Conservation (phyloP, 2,113 vertebrate species). For the Dolichallabes microphthalmus region DNA sequence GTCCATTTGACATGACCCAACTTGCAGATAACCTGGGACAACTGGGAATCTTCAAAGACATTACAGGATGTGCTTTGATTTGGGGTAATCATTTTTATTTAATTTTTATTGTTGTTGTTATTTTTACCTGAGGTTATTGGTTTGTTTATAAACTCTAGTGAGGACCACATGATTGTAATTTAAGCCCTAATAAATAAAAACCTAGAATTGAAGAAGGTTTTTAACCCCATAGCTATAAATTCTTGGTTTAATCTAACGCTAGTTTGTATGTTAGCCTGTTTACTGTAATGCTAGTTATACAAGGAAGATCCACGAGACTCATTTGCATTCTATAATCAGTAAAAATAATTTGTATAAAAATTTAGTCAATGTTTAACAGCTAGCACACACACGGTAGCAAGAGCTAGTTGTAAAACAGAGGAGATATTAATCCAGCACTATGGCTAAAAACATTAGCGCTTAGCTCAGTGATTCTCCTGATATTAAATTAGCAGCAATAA, state of each 20-base stretch:
- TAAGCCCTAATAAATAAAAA: background rate
- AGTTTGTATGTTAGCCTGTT: background rate
- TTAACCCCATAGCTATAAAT: background rate
- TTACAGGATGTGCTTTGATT: too few relatives aligned
- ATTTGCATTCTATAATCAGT: background rate
- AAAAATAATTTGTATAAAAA: background rate
- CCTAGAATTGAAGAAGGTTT: background rate
- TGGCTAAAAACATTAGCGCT: conserved; percentile 17
- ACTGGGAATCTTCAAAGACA: too few relatives aligned
- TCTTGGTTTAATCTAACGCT: background rate
- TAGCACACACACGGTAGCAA: background rate
- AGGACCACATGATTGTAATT: background rate
- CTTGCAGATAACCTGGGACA: too few relatives aligned
- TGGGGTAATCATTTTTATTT: too few relatives aligned
- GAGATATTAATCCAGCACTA: background rate
- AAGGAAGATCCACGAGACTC: background rate
- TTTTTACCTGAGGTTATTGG: background rate
- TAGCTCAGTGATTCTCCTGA: conserved; percentile 57
- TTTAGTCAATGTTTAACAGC: background rate
- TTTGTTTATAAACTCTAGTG: background rate
- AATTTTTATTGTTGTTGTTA: background rate
- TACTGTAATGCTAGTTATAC: too few relatives aligned
- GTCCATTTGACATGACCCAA: too few relatives aligned
- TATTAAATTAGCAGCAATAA: conserved; percentile 64
- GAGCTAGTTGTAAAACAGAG: background rate